Base-by-base conservation (phyloP, 2,888 invertebrate species). In the Cerastoderma edule region DNA sequence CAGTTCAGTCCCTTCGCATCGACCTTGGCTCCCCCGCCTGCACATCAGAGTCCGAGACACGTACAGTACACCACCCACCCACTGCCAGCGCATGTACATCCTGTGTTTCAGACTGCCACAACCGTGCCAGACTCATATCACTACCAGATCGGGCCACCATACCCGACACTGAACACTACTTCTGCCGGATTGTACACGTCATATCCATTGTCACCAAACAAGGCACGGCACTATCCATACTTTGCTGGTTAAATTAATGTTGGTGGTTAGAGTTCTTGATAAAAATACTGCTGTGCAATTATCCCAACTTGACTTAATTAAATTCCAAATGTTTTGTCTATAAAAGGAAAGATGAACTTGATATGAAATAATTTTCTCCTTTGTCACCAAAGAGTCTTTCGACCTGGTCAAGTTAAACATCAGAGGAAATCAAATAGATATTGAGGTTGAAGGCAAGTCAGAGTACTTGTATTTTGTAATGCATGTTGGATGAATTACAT, bases 51-150 rank as follows among this genome's bases (percentile, higher is more conserved):
- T 89, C 96, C 96, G 67, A 93, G 95, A 30, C 90, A 92, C 65
- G 88, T 91, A 79, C 93, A 95, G 87, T 91, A 86, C 93, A 95
- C 96, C 78, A 94, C 95, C 65, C 96, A 96, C 93, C 96, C 96
- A 57, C 93, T 96, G 88, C 96, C 96, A 78, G 96, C 96, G 10
- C 96, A 97, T 92, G 95, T 96, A 93, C 96, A 91, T 78, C 90
- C 91, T 5, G 88, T 91, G 60, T 83, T 91, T 35, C 90, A 88
- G 83, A 87, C 89, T 13, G 83, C 91, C 22, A 84, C 87, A 30
- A 76, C 86, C 19, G 85, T 87, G 28, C 84, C 88, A 16, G 83
- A 82, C 5, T 78, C 81, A 24, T 86, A 87, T 67, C 88, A 88
- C 78, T 86, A 86, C 53, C 89, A 88, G 84, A 83, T 89, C 19